phyloP scores from a whole-genome alignment of 2,113 vertebrate genomes.

The Dasyornis broadbenti region DNA sequence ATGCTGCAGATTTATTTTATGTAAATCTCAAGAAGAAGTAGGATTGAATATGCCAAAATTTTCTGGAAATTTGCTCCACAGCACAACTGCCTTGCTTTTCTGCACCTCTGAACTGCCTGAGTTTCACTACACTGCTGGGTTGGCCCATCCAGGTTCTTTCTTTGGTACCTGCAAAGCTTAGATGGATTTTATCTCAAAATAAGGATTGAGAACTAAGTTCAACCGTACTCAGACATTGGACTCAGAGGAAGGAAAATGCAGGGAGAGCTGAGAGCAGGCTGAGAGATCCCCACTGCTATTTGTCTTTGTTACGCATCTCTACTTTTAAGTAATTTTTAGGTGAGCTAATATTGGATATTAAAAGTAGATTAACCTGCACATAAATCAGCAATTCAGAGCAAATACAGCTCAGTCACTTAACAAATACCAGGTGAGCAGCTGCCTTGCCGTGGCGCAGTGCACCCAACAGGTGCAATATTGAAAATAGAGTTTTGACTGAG shows the following conservation, averaged over 20 bases:
- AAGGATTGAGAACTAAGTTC: background rate
- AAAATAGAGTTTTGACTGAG: background rate
- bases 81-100: background rate
- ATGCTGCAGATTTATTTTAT: background rate
- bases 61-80: background rate
- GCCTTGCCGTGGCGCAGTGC: background rate
- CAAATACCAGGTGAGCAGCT: background rate
- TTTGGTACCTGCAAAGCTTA: background rate
- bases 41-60: background rate
- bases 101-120: background rate
- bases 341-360: background rate
- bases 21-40: background rate
- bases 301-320: background rate
- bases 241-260: background rate
- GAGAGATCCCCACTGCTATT: background rate
- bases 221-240: background rate
- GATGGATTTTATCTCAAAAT: background rate
- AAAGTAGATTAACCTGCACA: background rate
- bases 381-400: background rate
- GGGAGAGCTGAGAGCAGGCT: background rate
- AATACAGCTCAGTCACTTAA: background rate
- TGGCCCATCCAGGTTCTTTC: background rate
- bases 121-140: background rate
- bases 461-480: background rate
- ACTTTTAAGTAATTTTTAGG: background rate